These are phyloP conservation scores for Zoanthus sansibaricus DNA, from an alignment of 92 coral and sea anemone species.

Conservation along the genomic window DNA sequence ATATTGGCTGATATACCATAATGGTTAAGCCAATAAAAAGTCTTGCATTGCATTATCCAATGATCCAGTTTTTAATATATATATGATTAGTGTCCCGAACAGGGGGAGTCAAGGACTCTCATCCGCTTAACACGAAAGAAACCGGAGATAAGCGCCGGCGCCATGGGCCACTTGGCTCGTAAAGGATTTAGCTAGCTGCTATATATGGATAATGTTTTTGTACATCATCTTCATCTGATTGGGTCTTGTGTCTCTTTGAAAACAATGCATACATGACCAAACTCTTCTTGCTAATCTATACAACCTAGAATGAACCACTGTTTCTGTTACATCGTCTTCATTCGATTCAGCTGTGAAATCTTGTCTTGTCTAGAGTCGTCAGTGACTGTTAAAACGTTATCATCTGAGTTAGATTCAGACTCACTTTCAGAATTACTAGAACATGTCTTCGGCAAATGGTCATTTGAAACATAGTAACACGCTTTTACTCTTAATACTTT, in stretches of 20 bases:
- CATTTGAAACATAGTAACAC: slow-evolving; percentile 25
- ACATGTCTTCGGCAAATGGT: slow-evolving; percentile 23
- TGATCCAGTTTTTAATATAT: no score
- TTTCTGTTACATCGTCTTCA: background rate
- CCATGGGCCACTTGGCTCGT: no score
- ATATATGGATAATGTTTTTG: no score
- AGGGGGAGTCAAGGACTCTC: no score
- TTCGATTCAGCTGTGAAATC: slow-evolving; percentile 3
- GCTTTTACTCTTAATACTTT: slow-evolving; percentile 33
- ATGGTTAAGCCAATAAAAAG: no score
- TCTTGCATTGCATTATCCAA: no score
- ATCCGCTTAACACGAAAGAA: no score
- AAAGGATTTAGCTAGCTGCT: no score
- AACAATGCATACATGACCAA: background rate
- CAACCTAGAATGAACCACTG: slow-evolving; percentile 4
- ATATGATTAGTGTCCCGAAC: no score
- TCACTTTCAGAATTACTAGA: slow-evolving; percentile 1
- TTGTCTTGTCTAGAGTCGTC: slow-evolving; percentile 18
- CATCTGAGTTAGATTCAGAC: slow-evolving; percentile 40
- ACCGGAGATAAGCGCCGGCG: no score
- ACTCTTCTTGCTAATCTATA: slow-evolving; percentile 12
- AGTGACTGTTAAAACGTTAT: slow-evolving; percentile 22
- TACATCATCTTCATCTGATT: background rate
- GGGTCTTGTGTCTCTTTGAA: background rate
- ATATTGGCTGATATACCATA: no score